These are phyloP conservation scores for Brachyrhaphis roseni DNA, from an alignment of 2,797 vertebrate species.

Conservation along the genomic window DNA sequence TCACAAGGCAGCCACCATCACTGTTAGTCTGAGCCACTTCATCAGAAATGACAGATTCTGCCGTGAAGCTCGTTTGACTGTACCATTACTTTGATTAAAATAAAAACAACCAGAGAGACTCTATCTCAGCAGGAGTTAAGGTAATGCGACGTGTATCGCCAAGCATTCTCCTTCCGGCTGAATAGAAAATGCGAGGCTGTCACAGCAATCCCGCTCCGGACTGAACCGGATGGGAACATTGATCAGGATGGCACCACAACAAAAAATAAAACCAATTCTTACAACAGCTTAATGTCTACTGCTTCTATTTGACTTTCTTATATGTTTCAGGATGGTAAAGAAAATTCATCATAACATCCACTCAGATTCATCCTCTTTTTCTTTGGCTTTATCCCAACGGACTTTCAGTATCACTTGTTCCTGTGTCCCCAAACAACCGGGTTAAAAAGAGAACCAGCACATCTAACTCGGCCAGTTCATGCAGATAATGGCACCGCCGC, in stretches of 20 bases:
- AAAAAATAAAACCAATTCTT: slow-evolving; percentile 62
- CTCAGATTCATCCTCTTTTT: neutral
- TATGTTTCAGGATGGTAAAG: neutral
- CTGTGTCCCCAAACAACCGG: slow-evolving; percentile 8
- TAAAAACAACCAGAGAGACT: slow-evolving; percentile 28
- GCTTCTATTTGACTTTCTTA: slow-evolving; percentile 13
- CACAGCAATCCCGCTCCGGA: slow-evolving; percentile 29
- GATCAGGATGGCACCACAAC: slow-evolving; percentile 54
- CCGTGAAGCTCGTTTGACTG: slow-evolving; percentile 51
- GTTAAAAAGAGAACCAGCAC: slow-evolving; percentile 29
- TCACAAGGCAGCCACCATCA: neutral
- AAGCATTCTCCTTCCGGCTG: slow-evolving; percentile 54
- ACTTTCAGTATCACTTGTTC: slow-evolving; percentile 37
- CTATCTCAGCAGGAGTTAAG: slow-evolving; percentile 46
- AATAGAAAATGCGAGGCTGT: slow-evolving; percentile 51
- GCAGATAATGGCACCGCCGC: slow-evolving; percentile 8
- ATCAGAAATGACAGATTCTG: slow-evolving; percentile 55
- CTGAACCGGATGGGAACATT: slow-evolving; percentile 53
- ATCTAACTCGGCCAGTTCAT: slow-evolving; percentile 26
- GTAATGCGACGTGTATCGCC: slow-evolving; percentile 57
- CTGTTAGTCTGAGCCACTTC: slow-evolving; percentile 5
- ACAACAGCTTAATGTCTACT: slow-evolving; percentile 26
- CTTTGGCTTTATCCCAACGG: slow-evolving; percentile 6
- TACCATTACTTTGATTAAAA: slow-evolving; percentile 62
- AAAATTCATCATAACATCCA: neutral